Evolutionary conservation across 1,140 invertebrate species (phyloP), one percentile per base, ranked within the genome.

Genomic region (Hyposmocoma kahamanoa): DNA sequence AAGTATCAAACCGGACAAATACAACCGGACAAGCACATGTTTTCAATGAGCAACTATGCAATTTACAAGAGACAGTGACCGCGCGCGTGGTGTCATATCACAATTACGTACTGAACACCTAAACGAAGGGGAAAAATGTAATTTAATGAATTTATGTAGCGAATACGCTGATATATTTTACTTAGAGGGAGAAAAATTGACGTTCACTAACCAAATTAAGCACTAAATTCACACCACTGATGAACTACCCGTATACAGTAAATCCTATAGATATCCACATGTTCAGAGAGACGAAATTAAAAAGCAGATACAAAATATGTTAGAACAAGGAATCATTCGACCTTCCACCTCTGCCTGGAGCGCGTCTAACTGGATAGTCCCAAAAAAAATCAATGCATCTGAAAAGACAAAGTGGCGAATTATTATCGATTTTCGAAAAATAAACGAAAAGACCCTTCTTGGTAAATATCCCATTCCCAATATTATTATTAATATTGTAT

Each of bases 231-330:
- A 22, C 9, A 58, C 54, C 1, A 53, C 28, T 19, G 47, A 64
- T 47, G 47, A 50, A 0, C 0, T 22, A 0, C 52, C 52, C 2
- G 53, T 67, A 4, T 18, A 53, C 22, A 46, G 32, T 11, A 56
- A 59, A 42, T 42, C 48, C 13, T 64, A 61, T 50, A 28, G 57
- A 26, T 60, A 62, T 28, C 56, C 62, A 0, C 41, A 58, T 19
- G 22, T 59, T 13, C 56, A 65, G 28, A 50, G 53, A 54, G 5
- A 42, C 24, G 67, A 67, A 62, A 48, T 73, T 22, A 22, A 58
- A 17, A 39, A 41, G 2, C 63, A 72, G 55, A 65, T 72, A 8
- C 26, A 58, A 50, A 62, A 67, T 49, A 43, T 69, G 26, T 21
- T 69, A 11, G 47, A 63, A n/a, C 1, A 30, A 6, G 28, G 28